These are phyloP conservation scores for Corynorhinus townsendii DNA, from an alignment of 2,113 vertebrate species.

Conservation along the genomic window DNA sequence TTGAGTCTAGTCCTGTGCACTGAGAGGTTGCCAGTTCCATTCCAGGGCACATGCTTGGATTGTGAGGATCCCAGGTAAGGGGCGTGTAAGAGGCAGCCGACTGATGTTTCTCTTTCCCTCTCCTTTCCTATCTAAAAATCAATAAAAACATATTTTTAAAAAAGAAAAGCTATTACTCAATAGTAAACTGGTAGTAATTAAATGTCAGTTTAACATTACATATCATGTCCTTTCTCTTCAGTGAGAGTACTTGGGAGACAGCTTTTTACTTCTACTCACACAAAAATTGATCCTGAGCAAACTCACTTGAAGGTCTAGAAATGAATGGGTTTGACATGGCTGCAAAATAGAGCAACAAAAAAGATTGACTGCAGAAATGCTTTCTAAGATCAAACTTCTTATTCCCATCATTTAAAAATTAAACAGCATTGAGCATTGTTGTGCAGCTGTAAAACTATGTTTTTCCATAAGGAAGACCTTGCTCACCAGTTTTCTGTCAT, in stretches of 20 bases:
- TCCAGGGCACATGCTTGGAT: no score
- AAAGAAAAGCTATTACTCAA: slow-evolving; percentile 9
- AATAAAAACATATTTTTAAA: neutral
- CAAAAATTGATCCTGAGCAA: slow-evolving; percentile 12
- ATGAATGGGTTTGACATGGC: neutral
- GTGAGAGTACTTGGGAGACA: neutral
- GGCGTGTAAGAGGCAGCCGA: no score
- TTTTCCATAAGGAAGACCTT: neutral
- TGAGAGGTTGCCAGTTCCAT: no score
- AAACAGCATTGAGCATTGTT: neutral
- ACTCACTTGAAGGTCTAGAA: neutral
- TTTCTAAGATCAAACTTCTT: slow-evolving; percentile 20
- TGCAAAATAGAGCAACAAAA: slow-evolving; percentile 19
- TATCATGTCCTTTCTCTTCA: neutral
- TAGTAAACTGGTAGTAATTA: neutral
- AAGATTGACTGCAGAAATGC: slow-evolving; percentile 20
- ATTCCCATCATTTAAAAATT: slow-evolving; percentile 36
- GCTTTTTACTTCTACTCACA: neutral
- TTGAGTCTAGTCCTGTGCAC: no score
- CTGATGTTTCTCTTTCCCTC: no score
- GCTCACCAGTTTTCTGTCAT: neutral
- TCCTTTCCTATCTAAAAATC: no score
- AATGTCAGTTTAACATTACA: neutral
- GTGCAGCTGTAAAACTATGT: neutral
- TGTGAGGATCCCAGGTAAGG: no score